These are phyloP conservation scores for Euproctis similis DNA, from an alignment of 2,888 invertebrate species.

Conservation along the genomic window DNA sequence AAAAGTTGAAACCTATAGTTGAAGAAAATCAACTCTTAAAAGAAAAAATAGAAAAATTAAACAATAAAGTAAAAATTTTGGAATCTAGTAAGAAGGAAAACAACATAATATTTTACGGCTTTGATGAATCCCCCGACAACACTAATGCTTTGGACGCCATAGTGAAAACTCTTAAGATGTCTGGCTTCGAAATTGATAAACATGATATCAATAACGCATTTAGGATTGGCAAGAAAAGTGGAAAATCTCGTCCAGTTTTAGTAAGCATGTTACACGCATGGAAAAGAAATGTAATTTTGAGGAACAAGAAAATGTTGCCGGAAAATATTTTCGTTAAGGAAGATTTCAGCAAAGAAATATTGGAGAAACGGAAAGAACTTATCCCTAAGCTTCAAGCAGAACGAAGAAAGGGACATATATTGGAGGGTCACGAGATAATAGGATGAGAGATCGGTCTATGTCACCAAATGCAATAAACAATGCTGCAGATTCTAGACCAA, in stretches of 20 bases:
- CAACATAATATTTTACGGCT: neutral
- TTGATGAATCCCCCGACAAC: neutral
- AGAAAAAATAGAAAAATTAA: too few relatives aligned
- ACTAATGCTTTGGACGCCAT: neutral
- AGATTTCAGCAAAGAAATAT: conserved; percentile 7
- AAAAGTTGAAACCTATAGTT: too few relatives aligned
- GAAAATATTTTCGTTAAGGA: conserved; percentile 8
- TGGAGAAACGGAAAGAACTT: conserved; percentile 12
- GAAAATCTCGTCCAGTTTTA: conserved; percentile 6
- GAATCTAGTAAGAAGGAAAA: conserved; percentile 1
- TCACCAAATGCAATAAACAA: neutral
- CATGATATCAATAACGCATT: neutral
- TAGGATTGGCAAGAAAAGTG: conserved; percentile 1
- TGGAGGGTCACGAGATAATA: neutral
- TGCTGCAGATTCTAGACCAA: neutral
- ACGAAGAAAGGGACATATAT: conserved; percentile 3
- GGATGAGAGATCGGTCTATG: neutral
- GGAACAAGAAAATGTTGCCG: conserved; percentile 3
- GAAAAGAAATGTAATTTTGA: conserved; percentile 6
- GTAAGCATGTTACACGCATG: conserved; percentile 5
- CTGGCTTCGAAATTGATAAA: neutral
- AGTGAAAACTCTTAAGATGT: neutral
- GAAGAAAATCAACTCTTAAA: too few relatives aligned
- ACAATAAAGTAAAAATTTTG: neutral
- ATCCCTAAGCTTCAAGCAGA: conserved; percentile 7